phyloP scores from a whole-genome alignment of 2,113 vertebrate species.

The Sphyrna mokarran region DNA sequence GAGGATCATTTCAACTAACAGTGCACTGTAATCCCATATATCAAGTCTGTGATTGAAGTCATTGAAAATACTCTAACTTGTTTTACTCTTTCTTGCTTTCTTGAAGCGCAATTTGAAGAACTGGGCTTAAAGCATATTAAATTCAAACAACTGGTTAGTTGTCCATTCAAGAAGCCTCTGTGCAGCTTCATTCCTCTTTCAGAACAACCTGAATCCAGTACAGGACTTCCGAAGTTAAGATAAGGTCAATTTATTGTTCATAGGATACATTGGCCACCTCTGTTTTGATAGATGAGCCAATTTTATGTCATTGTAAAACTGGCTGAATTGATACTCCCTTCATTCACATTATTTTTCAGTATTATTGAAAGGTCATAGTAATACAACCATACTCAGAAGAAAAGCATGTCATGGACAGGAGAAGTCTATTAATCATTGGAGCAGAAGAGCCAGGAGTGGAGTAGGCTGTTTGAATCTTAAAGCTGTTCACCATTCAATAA shows the following conservation, averaged over 20 bases:
- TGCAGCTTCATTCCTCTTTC: neutral
- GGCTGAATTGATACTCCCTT: neutral
- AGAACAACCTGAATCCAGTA: neutral
- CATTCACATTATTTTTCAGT: neutral
- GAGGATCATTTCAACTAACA: constrained; percentile 5
- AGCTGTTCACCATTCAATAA: neutral
- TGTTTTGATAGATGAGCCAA: neutral
- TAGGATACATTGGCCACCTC: neutral
- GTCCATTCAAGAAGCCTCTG: neutral
- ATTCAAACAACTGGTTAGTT: neutral
- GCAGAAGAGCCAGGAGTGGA: neutral
- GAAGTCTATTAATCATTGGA: neutral
- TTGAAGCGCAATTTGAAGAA: neutral
- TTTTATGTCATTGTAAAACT: neutral
- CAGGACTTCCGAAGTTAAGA: neutral
- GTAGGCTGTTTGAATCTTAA: neutral
- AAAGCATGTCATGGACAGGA: neutral
- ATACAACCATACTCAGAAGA: neutral
- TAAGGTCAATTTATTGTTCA: neutral
- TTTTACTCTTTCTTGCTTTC: neutral
- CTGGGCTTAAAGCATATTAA: neutral
- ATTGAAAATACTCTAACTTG: neutral
- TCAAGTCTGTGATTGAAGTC: neutral
- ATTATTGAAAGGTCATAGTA: neutral
- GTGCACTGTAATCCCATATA: neutral